Evolutionary conservation across 2,113 vertebrate genomes (phyloP).

Genomic region (Psephotus haematonotus): DNA sequence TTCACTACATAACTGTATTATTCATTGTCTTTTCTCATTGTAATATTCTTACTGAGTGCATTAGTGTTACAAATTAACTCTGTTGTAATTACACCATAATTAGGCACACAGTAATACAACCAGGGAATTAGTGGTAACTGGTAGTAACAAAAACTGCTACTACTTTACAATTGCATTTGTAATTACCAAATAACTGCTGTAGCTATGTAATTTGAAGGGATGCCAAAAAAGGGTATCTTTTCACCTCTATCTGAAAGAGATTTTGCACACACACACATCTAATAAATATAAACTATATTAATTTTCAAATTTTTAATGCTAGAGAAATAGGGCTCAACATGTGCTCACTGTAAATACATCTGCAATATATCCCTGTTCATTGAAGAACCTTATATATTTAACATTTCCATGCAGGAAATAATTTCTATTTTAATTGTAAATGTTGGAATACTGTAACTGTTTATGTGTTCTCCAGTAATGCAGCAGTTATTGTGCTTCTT

Average conservation of each 20-base stretch:
- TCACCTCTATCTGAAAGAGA: not conserved
- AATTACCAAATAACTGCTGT: slow-evolving; percentile 6
- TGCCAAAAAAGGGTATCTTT: not conserved
- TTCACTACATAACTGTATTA: not conserved
- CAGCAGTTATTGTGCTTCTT: not conserved
- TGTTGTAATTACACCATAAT: slow-evolving; percentile 4
- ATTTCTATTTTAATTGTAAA: not conserved
- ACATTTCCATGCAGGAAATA: not conserved
- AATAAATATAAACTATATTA: not conserved
- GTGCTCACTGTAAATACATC: not conserved
- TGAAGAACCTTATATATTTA: not conserved
- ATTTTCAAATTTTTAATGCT: not conserved
- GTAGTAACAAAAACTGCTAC: not conserved
- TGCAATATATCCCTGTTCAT: not conserved
- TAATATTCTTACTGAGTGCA: not conserved
- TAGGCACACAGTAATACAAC: not conserved
- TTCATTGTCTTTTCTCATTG: not conserved
- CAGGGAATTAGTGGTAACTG: not conserved
- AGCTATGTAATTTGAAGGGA: not conserved
- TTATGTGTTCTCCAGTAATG: not conserved
- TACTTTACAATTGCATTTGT: not conserved
- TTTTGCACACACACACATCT: not conserved
- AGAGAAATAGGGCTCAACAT: not conserved
- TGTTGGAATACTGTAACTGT: not conserved
- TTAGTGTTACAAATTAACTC: slow-evolving; percentile 18